phyloP scores from a whole-genome alignment of 2,888 invertebrate genomes.

The Cheilosia variabilis region DNA sequence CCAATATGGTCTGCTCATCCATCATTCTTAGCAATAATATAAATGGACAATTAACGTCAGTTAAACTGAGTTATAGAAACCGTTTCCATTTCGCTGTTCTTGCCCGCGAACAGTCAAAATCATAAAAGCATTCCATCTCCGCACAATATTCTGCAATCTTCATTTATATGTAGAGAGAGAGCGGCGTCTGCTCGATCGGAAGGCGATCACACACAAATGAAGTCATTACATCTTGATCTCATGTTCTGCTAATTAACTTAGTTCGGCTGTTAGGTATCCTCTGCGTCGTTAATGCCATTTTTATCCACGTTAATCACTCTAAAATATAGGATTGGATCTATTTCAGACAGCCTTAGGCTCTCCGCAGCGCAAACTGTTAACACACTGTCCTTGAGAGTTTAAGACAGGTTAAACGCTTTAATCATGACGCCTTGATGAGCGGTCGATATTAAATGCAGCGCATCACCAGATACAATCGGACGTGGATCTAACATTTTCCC shows the following conservation, averaged over 20 bases:
- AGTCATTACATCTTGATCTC: slow-evolving; percentile 27
- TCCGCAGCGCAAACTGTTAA: neutral
- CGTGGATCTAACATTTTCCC: slow-evolving; percentile 69
- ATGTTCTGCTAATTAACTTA: slow-evolving; percentile 30
- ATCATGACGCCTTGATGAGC: slow-evolving; percentile 62
- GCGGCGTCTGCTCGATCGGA: neutral
- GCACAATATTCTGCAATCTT: neutral
- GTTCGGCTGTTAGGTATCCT: slow-evolving; percentile 35
- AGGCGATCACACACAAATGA: neutral
- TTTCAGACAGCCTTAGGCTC: neutral
- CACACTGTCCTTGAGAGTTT: slow-evolving; percentile 48
- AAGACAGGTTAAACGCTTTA: slow-evolving; percentile 51
- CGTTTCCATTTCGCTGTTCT: neutral
- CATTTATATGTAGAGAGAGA: neutral
- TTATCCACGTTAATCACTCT: slow-evolving; percentile 5
- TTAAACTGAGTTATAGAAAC: slow-evolving; percentile 3
- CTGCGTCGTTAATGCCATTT: neutral
- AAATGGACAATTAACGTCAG: slow-evolving; percentile 12
- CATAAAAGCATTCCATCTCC: slow-evolving; percentile 1
- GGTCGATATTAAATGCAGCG: slow-evolving; percentile 65
- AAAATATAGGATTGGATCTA: slow-evolving; percentile 12
- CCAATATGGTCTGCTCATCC: neutral
- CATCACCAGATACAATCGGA: slow-evolving; percentile 59
- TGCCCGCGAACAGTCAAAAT: neutral
- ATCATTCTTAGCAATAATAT: slow-evolving; percentile 7